phyloP scores from a whole-genome alignment of 2,888 invertebrate genomes.

The Hirtodrosophila cameraria region DNA sequence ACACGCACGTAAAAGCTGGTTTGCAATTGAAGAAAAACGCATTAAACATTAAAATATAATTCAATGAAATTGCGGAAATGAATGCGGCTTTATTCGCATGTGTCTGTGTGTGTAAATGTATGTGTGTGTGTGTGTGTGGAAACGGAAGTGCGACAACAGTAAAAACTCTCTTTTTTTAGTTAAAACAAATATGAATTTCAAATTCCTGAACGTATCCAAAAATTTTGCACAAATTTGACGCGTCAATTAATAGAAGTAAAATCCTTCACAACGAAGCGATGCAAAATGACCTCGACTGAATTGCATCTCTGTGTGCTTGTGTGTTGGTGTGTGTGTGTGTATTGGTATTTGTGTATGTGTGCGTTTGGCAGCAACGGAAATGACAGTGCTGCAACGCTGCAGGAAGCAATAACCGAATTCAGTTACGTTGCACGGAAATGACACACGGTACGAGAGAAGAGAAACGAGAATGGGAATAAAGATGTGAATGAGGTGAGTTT shows the following conservation, averaged over 20 bases:
- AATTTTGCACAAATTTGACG: slow-evolving; percentile 34
- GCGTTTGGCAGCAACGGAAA: slow-evolving; percentile 65
- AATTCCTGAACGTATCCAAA: slow-evolving; percentile 5
- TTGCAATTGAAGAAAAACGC: slow-evolving; percentile 19
- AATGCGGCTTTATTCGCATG: slow-evolving; percentile 49
- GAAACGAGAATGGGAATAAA: slow-evolving; percentile 17
- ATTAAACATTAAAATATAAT: slow-evolving; percentile 66
- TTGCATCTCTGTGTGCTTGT: slow-evolving; percentile 12
- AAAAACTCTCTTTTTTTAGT: slow-evolving; percentile 26
- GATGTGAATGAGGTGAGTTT: slow-evolving; percentile 3
- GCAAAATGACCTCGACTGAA: slow-evolving; percentile 50
- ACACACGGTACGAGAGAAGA: slow-evolving; percentile 48
- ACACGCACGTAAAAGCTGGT: neutral
- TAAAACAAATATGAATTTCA: slow-evolving; percentile 39
- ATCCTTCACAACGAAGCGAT: slow-evolving; percentile 12
- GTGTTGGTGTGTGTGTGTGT: slow-evolving; percentile 3
- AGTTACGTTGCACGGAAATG: slow-evolving; percentile 74
- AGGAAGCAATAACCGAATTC: slow-evolving; percentile 78
- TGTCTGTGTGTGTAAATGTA: neutral
- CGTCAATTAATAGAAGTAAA: slow-evolving; percentile 53
- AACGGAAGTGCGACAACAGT: slow-evolving; percentile 36
- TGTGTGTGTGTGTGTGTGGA: slow-evolving; percentile 16
- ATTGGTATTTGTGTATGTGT: slow-evolving; percentile 27
- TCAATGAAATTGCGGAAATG: slow-evolving; percentile 67
- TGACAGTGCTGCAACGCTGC: slow-evolving; percentile 62